Conservation (phyloP, 2,888 invertebrate species). For the Tachystola acroxantha region DNA sequence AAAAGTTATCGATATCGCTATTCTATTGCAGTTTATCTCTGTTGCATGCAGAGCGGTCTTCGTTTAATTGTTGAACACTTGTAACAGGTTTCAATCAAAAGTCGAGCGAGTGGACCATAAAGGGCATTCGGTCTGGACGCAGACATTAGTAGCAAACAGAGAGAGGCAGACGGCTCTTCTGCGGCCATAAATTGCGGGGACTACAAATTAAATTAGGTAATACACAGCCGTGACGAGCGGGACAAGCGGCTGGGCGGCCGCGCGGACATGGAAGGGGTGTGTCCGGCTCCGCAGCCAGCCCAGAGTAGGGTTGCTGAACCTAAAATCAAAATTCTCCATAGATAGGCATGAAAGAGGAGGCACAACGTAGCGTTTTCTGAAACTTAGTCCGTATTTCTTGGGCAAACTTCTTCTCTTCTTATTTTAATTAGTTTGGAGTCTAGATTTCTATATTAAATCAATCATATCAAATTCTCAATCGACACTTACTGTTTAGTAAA, state of each 20-base stretch:
- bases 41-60: not conserved
- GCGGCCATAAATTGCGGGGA: constrained; percentile 68
- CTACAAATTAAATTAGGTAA: constrained; percentile 77
- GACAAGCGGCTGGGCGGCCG: constrained; percentile 57
- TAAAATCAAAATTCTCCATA: constrained; percentile 1
- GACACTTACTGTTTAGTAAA: too few relatives aligned
- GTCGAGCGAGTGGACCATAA: constrained; percentile 19
- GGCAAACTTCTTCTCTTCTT: too few relatives aligned
- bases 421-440: too few relatives aligned
- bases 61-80: constrained; percentile 3
- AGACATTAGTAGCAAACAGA: constrained; percentile 50
- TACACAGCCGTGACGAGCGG: constrained; percentile 69
- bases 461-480: too few relatives aligned
- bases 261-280: constrained; percentile 72
- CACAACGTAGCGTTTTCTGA: too few relatives aligned
- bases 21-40: too few relatives aligned
- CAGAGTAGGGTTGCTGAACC: constrained; percentile 12
- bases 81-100: constrained; percentile 17
- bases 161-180: constrained; percentile 57
- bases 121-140: constrained; percentile 23
- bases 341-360: too few relatives aligned
- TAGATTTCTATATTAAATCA: too few relatives aligned
- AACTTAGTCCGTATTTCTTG: too few relatives aligned
- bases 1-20: too few relatives aligned
- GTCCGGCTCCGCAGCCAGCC: constrained; percentile 42